Base-by-base conservation (phyloP, 2,888 invertebrate species). In the Melanchra persicariae region DNA sequence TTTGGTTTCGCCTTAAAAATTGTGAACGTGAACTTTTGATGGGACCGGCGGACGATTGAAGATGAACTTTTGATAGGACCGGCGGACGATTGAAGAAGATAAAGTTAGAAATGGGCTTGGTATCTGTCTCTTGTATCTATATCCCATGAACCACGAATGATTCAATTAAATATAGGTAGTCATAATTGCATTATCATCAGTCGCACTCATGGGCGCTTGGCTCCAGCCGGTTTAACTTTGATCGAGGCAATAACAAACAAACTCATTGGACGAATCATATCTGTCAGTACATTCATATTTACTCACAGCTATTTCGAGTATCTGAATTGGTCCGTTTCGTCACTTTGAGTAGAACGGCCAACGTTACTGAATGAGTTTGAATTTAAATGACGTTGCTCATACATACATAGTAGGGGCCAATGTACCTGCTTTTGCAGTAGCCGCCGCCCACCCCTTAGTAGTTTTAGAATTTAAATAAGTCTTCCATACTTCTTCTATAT, bases 351-450 rank as follows among this genome's bases (percentile, higher is more conserved):
- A 69, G 77, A 79, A 47, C 40, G 80, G 52, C n/a, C 58, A 26
- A 45, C 72, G 71, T 83, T 57, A 58, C 55, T 74, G 78, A 82
- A 85, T 84, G 77, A 85, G 78, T 85, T 80, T 78, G 81, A 70
- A 85, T 84, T 75, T 74, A 79, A 76, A 85, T 82, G 65, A 66
- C 57, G 54, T 74, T 69, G 75, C 70, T 77, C 55, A 75, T 74
- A 54, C 77, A 80, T 84, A 74, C 63, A 66, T 54, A 74, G 71
- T 68, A 64, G 64, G 69, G 74, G 74, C 62, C 70, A 69, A 75
- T 70, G 71, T 67, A 78, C 70, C 26, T 65, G 30, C 64, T 74
- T 74, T 74, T 71, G 68, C 60, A 66, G 66, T 66, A 40, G 64
- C 59, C 40, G 34, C 54, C 65, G 70, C 80, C 55, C 74, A 83